Evolutionary conservation across 2,113 vertebrate species (phyloP).

Genomic region (Mastomys natalensis): DNA sequence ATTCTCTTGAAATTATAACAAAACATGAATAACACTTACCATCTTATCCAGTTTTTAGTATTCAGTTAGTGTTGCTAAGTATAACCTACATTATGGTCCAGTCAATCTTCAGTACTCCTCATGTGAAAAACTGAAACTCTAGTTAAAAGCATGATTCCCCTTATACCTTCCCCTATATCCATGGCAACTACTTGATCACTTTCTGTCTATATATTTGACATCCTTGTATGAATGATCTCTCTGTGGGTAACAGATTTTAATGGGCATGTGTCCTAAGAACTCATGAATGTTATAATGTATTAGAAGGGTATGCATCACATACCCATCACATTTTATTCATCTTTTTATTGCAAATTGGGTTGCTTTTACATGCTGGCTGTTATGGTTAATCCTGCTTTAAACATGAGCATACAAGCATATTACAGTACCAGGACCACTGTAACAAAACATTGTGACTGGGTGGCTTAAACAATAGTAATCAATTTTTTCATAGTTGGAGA

Average conservation of each 20-base stretch:
- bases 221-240: not conserved
- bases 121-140: not conserved
- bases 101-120: not conserved
- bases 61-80: not conserved
- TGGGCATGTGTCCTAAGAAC: not conserved
- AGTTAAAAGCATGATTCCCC: not conserved
- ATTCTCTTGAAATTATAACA: not conserved
- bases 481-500: slow-evolving; percentile 37
- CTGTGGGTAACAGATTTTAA: not conserved
- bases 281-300: not conserved
- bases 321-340: not conserved
- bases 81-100: not conserved
- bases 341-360: not conserved
- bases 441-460: not conserved
- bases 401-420: not conserved
- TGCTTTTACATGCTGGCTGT: not conserved
- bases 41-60: slow-evolving; percentile 28
- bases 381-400: not conserved
- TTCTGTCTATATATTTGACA: not conserved
- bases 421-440: not conserved
- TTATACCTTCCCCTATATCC: not conserved
- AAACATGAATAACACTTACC: not conserved
- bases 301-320: not conserved
- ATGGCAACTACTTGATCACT: not conserved
- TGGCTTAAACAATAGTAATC: slow-evolving; percentile 15